phyloP scores from a whole-genome alignment of 2,888 invertebrate genomes.

The Homarus gammarus region DNA sequence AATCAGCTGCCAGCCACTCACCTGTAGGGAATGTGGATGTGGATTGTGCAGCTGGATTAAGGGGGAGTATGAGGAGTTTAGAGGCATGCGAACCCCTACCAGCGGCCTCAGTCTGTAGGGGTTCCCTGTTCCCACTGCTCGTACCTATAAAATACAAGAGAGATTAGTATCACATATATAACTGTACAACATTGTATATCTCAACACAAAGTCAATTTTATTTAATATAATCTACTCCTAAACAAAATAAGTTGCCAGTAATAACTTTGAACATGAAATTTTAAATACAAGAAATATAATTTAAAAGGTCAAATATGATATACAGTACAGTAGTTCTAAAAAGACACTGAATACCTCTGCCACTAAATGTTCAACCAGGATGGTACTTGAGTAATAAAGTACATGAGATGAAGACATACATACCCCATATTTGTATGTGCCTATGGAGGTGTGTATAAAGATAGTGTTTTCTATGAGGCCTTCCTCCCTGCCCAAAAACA shows the following conservation, averaged over 20 bases:
- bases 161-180: neutral
- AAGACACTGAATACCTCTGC: too few species aligned
- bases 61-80: conserved; percentile 93
- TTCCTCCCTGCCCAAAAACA: conserved; percentile 94
- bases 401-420: conserved; percentile 27
- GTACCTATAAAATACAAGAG: conserved; percentile 82
- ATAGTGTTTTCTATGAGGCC: conserved; percentile 92
- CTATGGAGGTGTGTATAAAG: conserved; percentile 96
- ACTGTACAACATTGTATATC: neutral
- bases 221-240: neutral
- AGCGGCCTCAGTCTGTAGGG: conserved; percentile 94
- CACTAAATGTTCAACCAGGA: too few species aligned
- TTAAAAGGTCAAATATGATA: too few species aligned
- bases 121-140: conserved; percentile 91
- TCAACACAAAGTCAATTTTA: neutral
- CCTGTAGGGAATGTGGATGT: conserved; percentile 90
- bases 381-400: neutral
- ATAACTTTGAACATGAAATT: too few species aligned
- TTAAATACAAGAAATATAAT: too few species aligned
- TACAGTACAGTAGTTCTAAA: too few species aligned
- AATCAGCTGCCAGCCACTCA: too few species aligned
- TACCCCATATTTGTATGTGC: conserved; percentile 83
- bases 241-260: neutral
- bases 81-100: conserved; percentile 92
- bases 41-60: conserved; percentile 97